Evolutionary conservation across 2,888 invertebrate species (phyloP).

Genomic region (Amphipyra tragopoginis): DNA sequence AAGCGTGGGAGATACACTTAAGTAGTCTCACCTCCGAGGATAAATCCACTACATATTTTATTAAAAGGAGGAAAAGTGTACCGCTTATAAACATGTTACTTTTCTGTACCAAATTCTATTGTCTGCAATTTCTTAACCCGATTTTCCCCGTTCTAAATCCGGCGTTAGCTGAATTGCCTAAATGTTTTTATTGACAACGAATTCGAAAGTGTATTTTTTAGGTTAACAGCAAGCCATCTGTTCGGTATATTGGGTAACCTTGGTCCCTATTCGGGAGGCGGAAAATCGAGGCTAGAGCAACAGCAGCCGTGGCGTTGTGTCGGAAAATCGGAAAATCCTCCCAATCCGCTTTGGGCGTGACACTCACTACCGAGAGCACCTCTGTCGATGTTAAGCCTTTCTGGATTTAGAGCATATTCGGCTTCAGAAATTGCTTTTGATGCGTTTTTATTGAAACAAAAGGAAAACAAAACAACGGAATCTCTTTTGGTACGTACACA

Average conservation of each 20-base stretch:
- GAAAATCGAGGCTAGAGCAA: constrained; percentile 67
- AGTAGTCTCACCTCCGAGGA: constrained; percentile 22
- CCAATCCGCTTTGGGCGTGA: constrained; percentile 71
- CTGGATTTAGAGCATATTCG: constrained; percentile 69
- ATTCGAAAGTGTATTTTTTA: constrained; percentile 52
- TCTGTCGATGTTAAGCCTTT: constrained; percentile 71
- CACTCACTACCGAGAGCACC: constrained; percentile 68
- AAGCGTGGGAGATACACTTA: constrained; percentile 41
- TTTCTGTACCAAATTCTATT: constrained; percentile 22
- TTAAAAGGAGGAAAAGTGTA: constrained; percentile 20
- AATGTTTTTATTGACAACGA: constrained; percentile 48
- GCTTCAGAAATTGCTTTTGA: constrained; percentile 65
- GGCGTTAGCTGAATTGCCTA: constrained; percentile 22
- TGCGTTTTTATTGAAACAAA: constrained; percentile 55
- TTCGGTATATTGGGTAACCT: constrained; percentile 62
- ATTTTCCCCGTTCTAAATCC: constrained; percentile 25
- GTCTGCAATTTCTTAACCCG: constrained; percentile 19
- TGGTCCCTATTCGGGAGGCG: constrained; percentile 62
- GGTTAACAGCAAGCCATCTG: constrained; percentile 44
- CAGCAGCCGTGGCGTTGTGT: constrained; percentile 66
- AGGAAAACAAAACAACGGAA: constrained; percentile 27
- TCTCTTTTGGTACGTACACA: constrained; percentile 1
- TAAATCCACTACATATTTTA: constrained; percentile 29
- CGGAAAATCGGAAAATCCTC: constrained; percentile 76
- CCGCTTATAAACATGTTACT: constrained; percentile 17